phyloP scores from a whole-genome alignment of 2,113 vertebrate species.

The Cyphomyrus discorhynchus region DNA sequence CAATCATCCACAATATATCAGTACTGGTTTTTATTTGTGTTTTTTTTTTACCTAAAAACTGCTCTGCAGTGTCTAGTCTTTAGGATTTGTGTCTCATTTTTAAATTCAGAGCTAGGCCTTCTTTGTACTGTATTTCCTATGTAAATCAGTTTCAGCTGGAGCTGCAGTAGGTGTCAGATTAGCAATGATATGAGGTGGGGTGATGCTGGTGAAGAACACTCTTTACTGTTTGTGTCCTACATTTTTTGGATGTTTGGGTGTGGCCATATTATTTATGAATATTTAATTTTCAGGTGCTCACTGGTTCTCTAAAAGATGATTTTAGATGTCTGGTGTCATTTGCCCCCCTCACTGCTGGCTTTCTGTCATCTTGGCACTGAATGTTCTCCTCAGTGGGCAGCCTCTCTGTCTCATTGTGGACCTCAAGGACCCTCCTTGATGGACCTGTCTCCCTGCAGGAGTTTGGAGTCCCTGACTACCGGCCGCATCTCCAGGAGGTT shows the following conservation, averaged over 20 bases:
- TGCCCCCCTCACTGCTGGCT: background rate
- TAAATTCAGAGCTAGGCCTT: background rate
- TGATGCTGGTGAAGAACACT: background rate
- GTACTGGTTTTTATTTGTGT: background rate
- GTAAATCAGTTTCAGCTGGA: background rate
- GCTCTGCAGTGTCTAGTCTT: background rate
- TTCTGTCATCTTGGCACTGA: background rate
- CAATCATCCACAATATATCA: background rate
- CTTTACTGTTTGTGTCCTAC: background rate
- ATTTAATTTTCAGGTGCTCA: background rate
- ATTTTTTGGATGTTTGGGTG: background rate
- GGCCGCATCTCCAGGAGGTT: constrained; percentile 79
- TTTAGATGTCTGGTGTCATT: background rate
- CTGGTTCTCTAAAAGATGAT: background rate
- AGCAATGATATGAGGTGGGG: background rate
- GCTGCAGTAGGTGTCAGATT: background rate
- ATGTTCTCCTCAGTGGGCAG: background rate
- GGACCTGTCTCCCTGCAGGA: constrained; percentile 61
- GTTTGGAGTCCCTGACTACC: constrained; percentile 85
- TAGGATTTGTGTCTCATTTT: background rate
- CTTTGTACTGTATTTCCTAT: background rate
- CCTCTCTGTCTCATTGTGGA: background rate
- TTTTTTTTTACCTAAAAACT: background rate
- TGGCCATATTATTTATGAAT: background rate
- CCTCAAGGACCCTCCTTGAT: background rate